Evolutionary conservation across 2,888 invertebrate genomes (phyloP), one percentile per base, ranked within the genome.

Genomic region (Listrodromus nycthemerus): DNA sequence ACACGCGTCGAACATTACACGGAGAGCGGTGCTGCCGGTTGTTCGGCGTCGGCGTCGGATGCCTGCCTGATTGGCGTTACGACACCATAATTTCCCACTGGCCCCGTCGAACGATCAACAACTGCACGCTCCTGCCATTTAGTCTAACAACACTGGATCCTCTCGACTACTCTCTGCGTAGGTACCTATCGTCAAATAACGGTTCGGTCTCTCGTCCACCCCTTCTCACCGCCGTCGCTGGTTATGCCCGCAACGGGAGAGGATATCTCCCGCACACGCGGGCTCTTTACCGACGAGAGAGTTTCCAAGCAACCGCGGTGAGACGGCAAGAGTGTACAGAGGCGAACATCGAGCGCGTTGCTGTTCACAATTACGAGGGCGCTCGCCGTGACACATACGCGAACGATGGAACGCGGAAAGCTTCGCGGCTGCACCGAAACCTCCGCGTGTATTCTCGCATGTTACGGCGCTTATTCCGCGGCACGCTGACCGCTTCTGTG

Each of bases 61-160:
- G 77, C 80, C 80, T 73, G 63, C 66, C 80, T 85, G 85, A 85
- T 83, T 85, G 85, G 85, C 80, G 77, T 86, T 86, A 86, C 82
- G 82, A 78, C 84, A 86, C 78, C 75, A 84, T 82, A 82, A 84
- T 84, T 86, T 84, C 82, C 82, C 74, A 78, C 84, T 78, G 83
- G 82, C 77, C 67, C 76, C 81, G 67, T 80, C 80, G 61, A 84
- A 80, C 85, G 78, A 82, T 84, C 86, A 86, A 80, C 86, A 82
- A 86, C 82, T 86, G 82, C 86, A 86, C 82, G 82, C 84, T 83
- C 84, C 86, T 79, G 84, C 84, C 84, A 86, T 86, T 86, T 86
- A 80, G 80, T 82, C 80, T 80, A 84, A 84, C 85, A 84, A 82
- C 85, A 83, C 78, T 76, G 70, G 74, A 66, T 74, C 33, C 55